A percentile compares a stretch with the other conserved stretches of the same genome.
Conservation (phyloP, 2,797 vertebrate genomes). For the Myotis daubentonii region DNA sequence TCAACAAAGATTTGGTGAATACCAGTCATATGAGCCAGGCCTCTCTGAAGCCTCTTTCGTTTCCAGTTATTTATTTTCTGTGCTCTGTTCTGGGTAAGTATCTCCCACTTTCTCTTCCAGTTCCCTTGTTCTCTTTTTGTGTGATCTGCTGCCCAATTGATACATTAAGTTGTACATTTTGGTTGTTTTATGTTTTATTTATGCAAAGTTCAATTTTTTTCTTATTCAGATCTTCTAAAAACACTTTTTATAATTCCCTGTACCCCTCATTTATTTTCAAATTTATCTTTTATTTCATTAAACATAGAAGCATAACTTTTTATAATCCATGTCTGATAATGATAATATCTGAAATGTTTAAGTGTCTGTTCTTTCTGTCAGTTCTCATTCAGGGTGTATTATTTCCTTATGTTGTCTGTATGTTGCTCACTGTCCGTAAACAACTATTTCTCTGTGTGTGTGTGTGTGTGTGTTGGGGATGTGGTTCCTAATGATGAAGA, state of each 20-base stretch:
- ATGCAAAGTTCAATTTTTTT: neutral
- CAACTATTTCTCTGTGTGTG: neutral
- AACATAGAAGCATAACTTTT: neutral
- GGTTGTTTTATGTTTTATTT: slow-evolving; percentile 27
- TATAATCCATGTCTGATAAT: neutral
- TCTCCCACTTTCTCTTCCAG: neutral
- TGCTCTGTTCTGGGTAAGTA: neutral
- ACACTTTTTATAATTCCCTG: neutral
- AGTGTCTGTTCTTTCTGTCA: neutral
- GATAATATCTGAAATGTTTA: neutral
- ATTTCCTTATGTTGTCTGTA: neutral
- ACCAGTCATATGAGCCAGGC: neutral
- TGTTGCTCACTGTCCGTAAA: neutral
- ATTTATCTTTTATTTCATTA: slow-evolving; percentile 36
- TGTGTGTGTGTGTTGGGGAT: neutral
- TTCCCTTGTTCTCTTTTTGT: neutral
- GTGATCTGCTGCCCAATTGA: neutral
- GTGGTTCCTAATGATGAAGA: neutral
- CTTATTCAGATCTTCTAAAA: neutral
- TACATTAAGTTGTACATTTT: neutral
- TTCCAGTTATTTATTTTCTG: neutral
- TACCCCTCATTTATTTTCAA: neutral
- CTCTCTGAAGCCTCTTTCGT: neutral
- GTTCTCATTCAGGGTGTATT: neutral
- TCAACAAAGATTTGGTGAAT: neutral